Base-by-base conservation (phyloP, 2,888 invertebrate species). In the Chrysomela aeneicollis region DNA sequence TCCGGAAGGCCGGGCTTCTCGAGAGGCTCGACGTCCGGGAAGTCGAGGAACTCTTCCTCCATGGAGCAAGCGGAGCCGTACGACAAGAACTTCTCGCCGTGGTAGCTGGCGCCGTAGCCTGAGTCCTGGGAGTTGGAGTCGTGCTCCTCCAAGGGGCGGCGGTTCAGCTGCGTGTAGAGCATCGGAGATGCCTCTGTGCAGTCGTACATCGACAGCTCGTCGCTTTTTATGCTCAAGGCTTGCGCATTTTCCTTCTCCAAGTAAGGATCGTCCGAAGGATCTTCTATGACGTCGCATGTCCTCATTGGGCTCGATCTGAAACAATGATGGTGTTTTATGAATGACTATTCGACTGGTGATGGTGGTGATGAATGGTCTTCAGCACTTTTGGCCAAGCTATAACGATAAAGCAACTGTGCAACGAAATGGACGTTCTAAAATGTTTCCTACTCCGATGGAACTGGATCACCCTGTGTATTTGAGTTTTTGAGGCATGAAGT, bases 41-140 rank as follows among this genome's bases (percentile, higher is more conserved):
- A 82, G 54, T 90, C 89, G 77, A 87, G 83, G 74, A 88, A 89
- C 53, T 88, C 89, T 71, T 90, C 90, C 77, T 89, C 89, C 76
- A 86, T 85, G 18, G 87, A 87, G 64, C 86, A 87, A 78, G 83
- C 82, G 30, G 88, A 88, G 32, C 85, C 85, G 0, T 74, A 77
- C 12, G 76, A 70, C 26, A 71, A 69, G 68, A 78, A 77, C 71
- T 78, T 71, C 61, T 78, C 74, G 53, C 72, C 81, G 0, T 77
- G 73, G 69, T 78, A 82, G 68, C 82, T 80, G 3, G 82, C 82
- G 10, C 84, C 84, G 73, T 86, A 88, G 8, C 87, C 88, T 63
- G 87, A 88, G 78, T 88, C 88, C 73, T 85, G 86, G 21, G 88
- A 88, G 74, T 85, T 87, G 4, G 84, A 81, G 72, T 87, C 87